Evolutionary conservation across 1,140 invertebrate genomes (phyloP).

Genomic region (Oryctes rhinoceros): DNA sequence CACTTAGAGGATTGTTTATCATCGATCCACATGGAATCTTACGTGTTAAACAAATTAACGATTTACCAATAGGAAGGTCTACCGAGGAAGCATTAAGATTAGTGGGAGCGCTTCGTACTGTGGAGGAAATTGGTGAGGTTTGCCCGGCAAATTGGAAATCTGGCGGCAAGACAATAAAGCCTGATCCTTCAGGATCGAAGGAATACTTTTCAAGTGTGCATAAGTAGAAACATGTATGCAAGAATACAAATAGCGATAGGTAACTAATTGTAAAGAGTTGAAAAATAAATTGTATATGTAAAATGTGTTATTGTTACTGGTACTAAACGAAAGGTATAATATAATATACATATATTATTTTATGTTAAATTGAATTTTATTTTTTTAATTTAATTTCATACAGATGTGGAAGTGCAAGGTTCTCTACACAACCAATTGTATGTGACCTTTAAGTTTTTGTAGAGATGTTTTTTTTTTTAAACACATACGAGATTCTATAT

Average conservation of each 20-base stretch:
- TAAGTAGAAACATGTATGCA: slow-evolving; percentile 14
- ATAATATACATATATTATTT: too few species aligned
- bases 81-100: slow-evolving; percentile 91
- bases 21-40: slow-evolving; percentile 77
- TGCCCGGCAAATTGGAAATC: slow-evolving; percentile 87
- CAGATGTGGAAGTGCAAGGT: too few species aligned
- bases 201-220: slow-evolving; percentile 73
- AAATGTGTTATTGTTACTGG: neutral
- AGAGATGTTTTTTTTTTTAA: too few species aligned
- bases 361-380: too few species aligned
- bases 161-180: slow-evolving; percentile 82
- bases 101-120: slow-evolving; percentile 92
- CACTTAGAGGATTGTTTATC: slow-evolving; percentile 80
- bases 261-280: slow-evolving; percentile 3
- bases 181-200: slow-evolving; percentile 80
- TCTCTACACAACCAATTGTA: too few species aligned
- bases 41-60: slow-evolving; percentile 84
- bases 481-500: too few species aligned
- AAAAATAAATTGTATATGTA: neutral
- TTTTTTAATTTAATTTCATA: too few species aligned
- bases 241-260: neutral
- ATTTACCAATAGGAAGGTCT: slow-evolving; percentile 91
- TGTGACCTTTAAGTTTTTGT: too few species aligned
- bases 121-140: slow-evolving; percentile 93
- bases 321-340: neutral